These are phyloP conservation scores for Chiloscyllium punctatum DNA, from an alignment of 2,797 vertebrate genomes.

Conservation along the genomic window DNA sequence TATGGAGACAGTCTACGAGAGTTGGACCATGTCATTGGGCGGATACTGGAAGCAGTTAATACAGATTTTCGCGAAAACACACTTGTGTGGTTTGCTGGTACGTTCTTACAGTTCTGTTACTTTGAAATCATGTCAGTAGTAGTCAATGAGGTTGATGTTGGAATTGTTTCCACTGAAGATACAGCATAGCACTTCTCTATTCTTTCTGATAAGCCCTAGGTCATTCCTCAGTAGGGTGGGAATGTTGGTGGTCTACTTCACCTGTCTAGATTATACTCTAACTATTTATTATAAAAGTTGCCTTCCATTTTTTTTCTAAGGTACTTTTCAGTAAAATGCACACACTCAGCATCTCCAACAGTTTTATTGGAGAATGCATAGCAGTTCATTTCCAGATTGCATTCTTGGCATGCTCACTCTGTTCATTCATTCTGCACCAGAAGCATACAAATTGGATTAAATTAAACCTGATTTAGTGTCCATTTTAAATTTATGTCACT, in stretches of 20 bases:
- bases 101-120: slow-evolving; percentile 24
- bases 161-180: not conserved
- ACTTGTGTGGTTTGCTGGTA: slow-evolving; percentile 87
- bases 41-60: slow-evolving; percentile 62
- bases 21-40: slow-evolving; percentile 80
- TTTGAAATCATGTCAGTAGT: not conserved
- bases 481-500: not conserved
- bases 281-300: not conserved
- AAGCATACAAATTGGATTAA: not conserved
- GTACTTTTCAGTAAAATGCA: not conserved
- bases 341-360: not conserved
- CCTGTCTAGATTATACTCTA: not conserved
- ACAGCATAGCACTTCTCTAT: not conserved
- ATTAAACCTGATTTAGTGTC: not conserved
- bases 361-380: not conserved
- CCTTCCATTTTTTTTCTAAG: not conserved
- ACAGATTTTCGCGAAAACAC: slow-evolving; percentile 59
- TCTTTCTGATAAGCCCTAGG: not conserved
- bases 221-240: not conserved
- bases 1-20: slow-evolving; percentile 69
- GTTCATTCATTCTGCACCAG: not conserved
- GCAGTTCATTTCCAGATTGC: not conserved
- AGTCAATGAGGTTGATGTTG: not conserved
- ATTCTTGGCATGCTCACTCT: not conserved
- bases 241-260: not conserved